Conservation (phyloP, 2,797 vertebrate species). For the Betta splendens region DNA sequence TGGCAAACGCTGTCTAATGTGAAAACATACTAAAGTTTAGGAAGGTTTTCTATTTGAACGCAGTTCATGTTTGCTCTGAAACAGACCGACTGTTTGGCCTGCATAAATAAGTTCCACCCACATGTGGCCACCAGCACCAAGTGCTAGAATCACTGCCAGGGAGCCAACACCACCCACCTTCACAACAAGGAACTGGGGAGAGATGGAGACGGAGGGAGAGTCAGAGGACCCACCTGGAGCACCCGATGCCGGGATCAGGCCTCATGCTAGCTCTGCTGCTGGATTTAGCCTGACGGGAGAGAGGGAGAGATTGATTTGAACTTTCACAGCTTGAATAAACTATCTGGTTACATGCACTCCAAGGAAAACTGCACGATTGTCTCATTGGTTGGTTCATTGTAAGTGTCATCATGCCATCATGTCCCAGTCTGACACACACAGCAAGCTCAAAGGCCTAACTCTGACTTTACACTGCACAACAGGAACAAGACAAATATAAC, state of each 20-base stretch:
- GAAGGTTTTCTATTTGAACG: conserved; percentile 36
- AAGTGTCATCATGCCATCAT: neutral
- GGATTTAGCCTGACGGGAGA: conserved; percentile 25
- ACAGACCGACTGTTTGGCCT: conserved; percentile 40
- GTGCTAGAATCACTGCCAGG: conserved; percentile 40
- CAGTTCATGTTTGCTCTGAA: conserved; percentile 36
- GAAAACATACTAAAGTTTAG: conserved; percentile 33
- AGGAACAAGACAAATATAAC: too few relatives aligned
- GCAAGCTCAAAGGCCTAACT: too few relatives aligned
- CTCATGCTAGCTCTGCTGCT: conserved; percentile 27
- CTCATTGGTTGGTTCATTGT: neutral
- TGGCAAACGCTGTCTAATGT: conserved; percentile 40
- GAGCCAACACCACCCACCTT: conserved; percentile 38
- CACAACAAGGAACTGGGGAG: conserved; percentile 40
- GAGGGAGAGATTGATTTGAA: conserved; percentile 27
- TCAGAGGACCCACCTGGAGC: conserved; percentile 40
- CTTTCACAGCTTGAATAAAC: conserved; percentile 27
- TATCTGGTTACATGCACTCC: conserved; percentile 1
- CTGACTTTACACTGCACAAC: too few relatives aligned
- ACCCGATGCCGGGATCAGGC: conserved; percentile 46
- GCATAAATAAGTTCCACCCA: conserved; percentile 65
- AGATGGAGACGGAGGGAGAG: conserved; percentile 25
- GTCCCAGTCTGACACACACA: too few relatives aligned
- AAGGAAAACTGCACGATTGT: neutral
- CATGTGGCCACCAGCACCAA: conserved; percentile 35